phyloP scores from a whole-genome alignment of 1,140 invertebrate genomes.

The Formica selysi region DNA sequence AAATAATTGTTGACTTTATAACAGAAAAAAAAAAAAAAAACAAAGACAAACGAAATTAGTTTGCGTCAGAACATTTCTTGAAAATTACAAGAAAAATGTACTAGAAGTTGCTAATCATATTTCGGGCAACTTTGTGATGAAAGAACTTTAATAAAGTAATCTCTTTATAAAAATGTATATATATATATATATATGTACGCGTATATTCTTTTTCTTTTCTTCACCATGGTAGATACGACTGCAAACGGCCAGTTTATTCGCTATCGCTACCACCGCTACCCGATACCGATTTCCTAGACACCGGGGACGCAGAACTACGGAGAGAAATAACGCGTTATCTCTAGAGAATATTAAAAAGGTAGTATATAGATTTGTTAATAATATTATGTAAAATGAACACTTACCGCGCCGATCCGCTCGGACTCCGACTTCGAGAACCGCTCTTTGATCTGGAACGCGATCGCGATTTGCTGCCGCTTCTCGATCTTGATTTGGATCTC shows the following conservation, averaged over 20 bases:
- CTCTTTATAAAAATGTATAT: slow-evolving; percentile 8
- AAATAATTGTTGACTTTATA: not conserved
- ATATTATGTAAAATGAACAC: not conserved
- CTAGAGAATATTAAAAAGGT: not conserved
- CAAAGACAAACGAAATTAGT: not conserved
- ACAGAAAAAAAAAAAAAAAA: too few relatives aligned
- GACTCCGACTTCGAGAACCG: slow-evolving; percentile 84
- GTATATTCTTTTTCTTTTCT: not conserved
- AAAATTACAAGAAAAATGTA: slow-evolving; percentile 11
- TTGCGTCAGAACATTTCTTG: not conserved
- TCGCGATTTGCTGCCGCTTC: slow-evolving; percentile 81
- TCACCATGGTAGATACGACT: not conserved
- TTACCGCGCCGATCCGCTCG: slow-evolving; percentile 85
- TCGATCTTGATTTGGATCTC: slow-evolving; percentile 80
- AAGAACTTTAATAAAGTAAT: not conserved
- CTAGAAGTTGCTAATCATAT: not conserved
- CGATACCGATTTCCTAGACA: slow-evolving; percentile 84
- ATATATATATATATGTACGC: not conserved
- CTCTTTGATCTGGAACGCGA: slow-evolving; percentile 83
- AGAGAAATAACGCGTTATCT: not conserved
- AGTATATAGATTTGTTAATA: not conserved
- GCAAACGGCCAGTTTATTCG: slow-evolving; percentile 58
- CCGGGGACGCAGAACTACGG: slow-evolving; percentile 82
- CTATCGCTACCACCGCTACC: slow-evolving; percentile 78
- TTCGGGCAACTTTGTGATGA: not conserved